A percentile compares a stretch with the other conserved stretches of the same genome.
phyloP scores from a whole-genome alignment of 64 coral and sea anemone species.

The Montipora foliosa region DNA sequence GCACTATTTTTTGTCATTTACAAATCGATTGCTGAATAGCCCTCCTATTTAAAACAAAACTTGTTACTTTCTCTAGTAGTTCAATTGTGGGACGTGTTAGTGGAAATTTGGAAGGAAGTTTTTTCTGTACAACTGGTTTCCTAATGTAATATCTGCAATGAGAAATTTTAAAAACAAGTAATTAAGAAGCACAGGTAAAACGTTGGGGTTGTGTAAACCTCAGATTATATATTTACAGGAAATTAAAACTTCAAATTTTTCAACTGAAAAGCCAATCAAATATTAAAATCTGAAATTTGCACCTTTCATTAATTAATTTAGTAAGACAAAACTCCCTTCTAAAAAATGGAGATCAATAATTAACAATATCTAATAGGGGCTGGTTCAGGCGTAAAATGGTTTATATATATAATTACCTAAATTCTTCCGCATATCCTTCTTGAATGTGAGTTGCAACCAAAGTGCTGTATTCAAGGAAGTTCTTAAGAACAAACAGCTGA shows the following conservation, averaged over 20 bases:
- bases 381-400: too few relatives aligned
- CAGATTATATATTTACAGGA: too few relatives aligned
- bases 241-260: too few relatives aligned
- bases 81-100: slow-evolving; percentile 71
- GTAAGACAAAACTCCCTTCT: too few relatives aligned
- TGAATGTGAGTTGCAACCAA: slow-evolving; percentile 64
- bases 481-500: slow-evolving; percentile 84
- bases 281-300: too few relatives aligned
- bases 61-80: slow-evolving; percentile 73
- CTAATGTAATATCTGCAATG: slow-evolving; percentile 86
- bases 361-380: too few relatives aligned
- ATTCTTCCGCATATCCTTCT: slow-evolving; percentile 90
- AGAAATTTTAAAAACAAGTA: neutral
- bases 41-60: slow-evolving; percentile 46
- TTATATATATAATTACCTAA: slow-evolving; percentile 68
- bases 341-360: too few relatives aligned
- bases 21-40: neutral
- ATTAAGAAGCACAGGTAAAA: too few relatives aligned
- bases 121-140: slow-evolving; percentile 60
- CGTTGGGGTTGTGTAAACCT: too few relatives aligned
- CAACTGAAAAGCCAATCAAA: too few relatives aligned
- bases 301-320: too few relatives aligned
- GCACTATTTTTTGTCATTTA: slow-evolving; percentile 16
- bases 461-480: slow-evolving; percentile 84
- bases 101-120: slow-evolving; percentile 68